Conservation (phyloP, 2,888 invertebrate genomes). For the Vannuccia rotundouncinata region DNA sequence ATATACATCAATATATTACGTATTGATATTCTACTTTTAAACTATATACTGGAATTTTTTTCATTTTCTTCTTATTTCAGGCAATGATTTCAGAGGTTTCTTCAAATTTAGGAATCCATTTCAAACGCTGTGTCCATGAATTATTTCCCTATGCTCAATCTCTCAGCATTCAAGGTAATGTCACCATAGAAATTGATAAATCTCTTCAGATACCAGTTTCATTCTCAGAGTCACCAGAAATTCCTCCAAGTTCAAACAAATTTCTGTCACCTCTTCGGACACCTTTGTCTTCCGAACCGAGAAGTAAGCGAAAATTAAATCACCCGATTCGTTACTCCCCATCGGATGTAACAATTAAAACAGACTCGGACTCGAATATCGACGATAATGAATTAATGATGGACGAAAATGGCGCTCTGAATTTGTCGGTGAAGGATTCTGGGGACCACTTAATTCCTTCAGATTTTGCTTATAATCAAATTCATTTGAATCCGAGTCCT, state of each 20-base stretch:
- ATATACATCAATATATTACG: too few relatives aligned
- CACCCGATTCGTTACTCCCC: not conserved
- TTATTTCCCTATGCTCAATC: slow-evolving; percentile 3
- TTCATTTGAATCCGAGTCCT: not conserved
- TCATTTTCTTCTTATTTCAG: not conserved
- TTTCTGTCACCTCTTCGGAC: not conserved
- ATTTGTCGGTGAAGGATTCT: not conserved
- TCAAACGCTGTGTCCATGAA: not conserved
- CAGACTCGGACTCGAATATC: not conserved
- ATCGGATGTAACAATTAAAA: not conserved
- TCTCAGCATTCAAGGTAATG: not conserved
- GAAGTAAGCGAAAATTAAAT: not conserved
- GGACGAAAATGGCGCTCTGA: not conserved
- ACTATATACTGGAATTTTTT: too few relatives aligned
- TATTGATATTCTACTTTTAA: too few relatives aligned
- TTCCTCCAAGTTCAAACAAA: too few relatives aligned
- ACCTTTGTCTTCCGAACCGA: not conserved
- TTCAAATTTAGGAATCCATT: not conserved
- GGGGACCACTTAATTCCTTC: not conserved
- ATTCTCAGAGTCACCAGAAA: too few relatives aligned
- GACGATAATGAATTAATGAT: not conserved
- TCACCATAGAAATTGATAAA: not conserved
- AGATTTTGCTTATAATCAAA: not conserved
- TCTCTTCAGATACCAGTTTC: not conserved
- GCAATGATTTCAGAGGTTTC: not conserved